These are phyloP conservation scores for Pseudoatta argentina DNA, from an alignment of 1,140 invertebrate species.

Conservation along the genomic window DNA sequence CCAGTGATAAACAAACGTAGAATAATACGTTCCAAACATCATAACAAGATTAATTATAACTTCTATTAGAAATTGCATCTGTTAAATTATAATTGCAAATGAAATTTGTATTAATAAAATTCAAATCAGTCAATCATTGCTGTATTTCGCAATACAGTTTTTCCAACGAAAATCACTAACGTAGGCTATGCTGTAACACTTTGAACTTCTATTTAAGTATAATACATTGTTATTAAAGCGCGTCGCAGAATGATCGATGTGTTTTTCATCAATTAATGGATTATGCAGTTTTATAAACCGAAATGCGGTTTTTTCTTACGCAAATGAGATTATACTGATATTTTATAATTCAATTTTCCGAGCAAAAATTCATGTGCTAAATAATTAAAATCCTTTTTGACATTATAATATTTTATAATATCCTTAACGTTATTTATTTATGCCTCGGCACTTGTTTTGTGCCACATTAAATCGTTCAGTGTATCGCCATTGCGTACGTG, in stretches of 20 bases:
- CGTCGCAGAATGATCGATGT: neutral
- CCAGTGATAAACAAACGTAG: neutral
- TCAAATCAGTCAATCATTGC: constrained; percentile 1
- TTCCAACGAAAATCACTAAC: neutral
- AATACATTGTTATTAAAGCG: constrained; percentile 3
- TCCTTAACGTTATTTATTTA: neutral
- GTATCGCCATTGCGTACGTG: neutral
- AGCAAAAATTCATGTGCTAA: neutral
- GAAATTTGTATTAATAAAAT: constrained; percentile 5
- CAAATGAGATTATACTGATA: neutral
- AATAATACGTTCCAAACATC: neutral
- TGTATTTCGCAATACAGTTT: neutral
- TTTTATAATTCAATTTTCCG: constrained; percentile 25
- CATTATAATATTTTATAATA: neutral
- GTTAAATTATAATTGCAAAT: neutral
- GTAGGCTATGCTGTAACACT: neutral
- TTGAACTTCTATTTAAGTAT: constrained; percentile 23
- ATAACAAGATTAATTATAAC: neutral
- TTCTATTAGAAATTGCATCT: neutral
- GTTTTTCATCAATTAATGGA: constrained; percentile 30
- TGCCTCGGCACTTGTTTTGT: neutral
- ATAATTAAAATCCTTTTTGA: neutral
- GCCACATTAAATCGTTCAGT: neutral
- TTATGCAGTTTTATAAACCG: neutral
- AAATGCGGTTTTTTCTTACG: neutral